Percentiles rank a stretch among this genome's conserved stretches.
phyloP scores from a whole-genome alignment of 2,888 invertebrate species.

The Corythucha ciliata region DNA sequence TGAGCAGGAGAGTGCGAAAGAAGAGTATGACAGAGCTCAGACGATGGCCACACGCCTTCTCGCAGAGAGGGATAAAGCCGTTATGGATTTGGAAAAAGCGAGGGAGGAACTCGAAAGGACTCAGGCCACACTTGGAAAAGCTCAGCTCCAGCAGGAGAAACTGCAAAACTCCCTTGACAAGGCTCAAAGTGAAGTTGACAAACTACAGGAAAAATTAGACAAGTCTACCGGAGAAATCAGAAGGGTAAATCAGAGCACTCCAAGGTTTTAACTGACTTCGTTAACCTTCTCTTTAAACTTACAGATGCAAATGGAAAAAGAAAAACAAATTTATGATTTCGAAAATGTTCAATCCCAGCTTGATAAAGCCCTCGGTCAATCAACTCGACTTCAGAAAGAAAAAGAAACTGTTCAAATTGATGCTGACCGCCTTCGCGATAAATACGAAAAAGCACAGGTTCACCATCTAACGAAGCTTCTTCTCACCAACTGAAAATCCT shows the following conservation, averaged over 20 bases:
- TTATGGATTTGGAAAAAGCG: slow-evolving; percentile 73
- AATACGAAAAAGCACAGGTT: slow-evolving; percentile 83
- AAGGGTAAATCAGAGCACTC: slow-evolving; percentile 50
- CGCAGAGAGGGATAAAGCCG: slow-evolving; percentile 78
- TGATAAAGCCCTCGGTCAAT: slow-evolving; percentile 80
- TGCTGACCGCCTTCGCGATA: slow-evolving; percentile 75
- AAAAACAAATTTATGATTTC: slow-evolving; percentile 82
- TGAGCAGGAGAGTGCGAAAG: slow-evolving; percentile 84
- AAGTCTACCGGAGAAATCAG: slow-evolving; percentile 72
- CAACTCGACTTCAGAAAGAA: slow-evolving; percentile 80
- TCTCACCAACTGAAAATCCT: slow-evolving; percentile 4
- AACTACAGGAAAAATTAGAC: slow-evolving; percentile 78
- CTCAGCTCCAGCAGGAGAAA: slow-evolving; percentile 85
- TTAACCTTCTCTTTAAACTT: slow-evolving; percentile 27
- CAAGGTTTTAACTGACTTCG: not conserved
- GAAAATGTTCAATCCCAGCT: slow-evolving; percentile 83
- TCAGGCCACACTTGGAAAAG: slow-evolving; percentile 81
- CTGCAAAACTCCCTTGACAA: slow-evolving; percentile 79
- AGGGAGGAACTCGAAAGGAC: slow-evolving; percentile 81
- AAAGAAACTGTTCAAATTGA: slow-evolving; percentile 75
- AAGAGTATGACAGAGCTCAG: slow-evolving; percentile 83
- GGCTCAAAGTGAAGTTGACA: slow-evolving; percentile 82
- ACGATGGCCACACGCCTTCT: slow-evolving; percentile 73
- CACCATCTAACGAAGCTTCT: slow-evolving; percentile 33
- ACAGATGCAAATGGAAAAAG: slow-evolving; percentile 78